Conservation (phyloP, 2,797 vertebrate genomes). For the Gila robusta region DNA sequence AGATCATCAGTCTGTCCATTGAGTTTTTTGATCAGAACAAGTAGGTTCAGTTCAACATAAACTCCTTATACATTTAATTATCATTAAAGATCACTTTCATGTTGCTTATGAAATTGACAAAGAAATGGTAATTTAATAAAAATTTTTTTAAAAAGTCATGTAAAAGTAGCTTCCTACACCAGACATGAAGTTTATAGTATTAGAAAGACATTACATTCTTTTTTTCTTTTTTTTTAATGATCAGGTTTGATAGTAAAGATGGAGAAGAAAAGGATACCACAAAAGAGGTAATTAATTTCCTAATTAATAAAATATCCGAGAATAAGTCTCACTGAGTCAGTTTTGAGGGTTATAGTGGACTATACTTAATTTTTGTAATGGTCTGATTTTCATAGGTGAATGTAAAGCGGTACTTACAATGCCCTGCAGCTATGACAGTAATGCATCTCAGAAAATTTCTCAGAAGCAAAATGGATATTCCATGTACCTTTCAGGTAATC, state of each 20-base stretch:
- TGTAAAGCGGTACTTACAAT: constrained; percentile 96
- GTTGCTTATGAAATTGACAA: neutral
- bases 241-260: constrained; percentile 82
- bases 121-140: too few species aligned
- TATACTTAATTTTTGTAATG: neutral
- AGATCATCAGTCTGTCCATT: constrained; percentile 99
- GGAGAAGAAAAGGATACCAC: constrained; percentile 84
- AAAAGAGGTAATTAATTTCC: constrained; percentile 82
- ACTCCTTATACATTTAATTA: neutral
- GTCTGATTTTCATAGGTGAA: constrained; percentile 80
- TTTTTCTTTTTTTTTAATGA: neutral
- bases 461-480: constrained; percentile 99
- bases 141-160: neutral
- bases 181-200: neutral
- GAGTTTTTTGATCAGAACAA: constrained; percentile 98
- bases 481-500: constrained; percentile 93
- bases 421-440: constrained; percentile 98
- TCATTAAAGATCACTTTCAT: neutral
- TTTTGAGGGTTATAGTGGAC: neutral
- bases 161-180: neutral
- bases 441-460: constrained; percentile 99
- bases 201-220: neutral
- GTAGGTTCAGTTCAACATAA: constrained; percentile 73
- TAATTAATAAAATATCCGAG: neutral
- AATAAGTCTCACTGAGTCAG: neutral